Conservation (phyloP, 2,888 invertebrate genomes). For the Drosophila pseudotalamancana region DNA sequence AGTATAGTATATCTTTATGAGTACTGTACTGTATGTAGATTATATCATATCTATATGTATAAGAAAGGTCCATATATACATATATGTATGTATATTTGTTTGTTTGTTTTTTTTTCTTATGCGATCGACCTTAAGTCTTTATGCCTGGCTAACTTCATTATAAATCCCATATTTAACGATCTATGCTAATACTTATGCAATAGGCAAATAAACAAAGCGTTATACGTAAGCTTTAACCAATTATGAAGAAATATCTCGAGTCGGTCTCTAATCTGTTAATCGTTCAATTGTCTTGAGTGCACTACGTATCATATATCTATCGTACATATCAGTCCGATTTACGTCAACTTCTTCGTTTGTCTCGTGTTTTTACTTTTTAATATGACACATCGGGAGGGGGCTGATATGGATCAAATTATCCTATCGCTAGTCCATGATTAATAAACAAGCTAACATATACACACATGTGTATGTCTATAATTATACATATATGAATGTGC, state of each 20-base stretch:
- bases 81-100: no score
- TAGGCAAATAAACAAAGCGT: background rate
- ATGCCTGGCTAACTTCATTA: constrained; percentile 14
- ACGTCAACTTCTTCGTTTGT: constrained; percentile 19
- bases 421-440: constrained; percentile 17
- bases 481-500: background rate
- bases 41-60: constrained; percentile 14
- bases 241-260: background rate
- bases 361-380: constrained; percentile 9
- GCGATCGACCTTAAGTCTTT: constrained; percentile 13
- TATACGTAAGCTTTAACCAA: background rate
- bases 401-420: constrained; percentile 37
- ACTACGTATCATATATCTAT: background rate
- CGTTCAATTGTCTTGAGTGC: background rate
- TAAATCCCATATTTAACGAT: constrained; percentile 7
- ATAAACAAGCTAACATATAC: background rate
- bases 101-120: background rate
- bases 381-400: constrained; percentile 15
- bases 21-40: constrained; percentile 14
- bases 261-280: background rate
- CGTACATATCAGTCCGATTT: constrained; percentile 2
- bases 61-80: no score
- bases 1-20: background rate
- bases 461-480: background rate
- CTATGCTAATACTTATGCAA: constrained; percentile 9